phyloP scores from a whole-genome alignment of 2,113 vertebrate species.

The Amia ocellicauda region DNA sequence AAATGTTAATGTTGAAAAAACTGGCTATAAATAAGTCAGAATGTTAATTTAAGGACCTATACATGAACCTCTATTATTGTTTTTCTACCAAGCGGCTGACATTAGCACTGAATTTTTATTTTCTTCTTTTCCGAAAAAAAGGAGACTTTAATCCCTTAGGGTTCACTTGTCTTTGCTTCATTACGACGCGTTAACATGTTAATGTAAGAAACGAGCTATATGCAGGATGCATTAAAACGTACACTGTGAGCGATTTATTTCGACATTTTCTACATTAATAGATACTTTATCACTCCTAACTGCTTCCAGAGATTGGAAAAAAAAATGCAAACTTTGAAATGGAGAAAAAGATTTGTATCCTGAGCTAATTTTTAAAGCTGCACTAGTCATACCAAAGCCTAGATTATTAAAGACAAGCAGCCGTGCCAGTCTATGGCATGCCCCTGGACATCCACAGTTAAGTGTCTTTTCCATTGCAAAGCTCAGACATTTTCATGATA shows the following conservation, averaged over 20 bases:
- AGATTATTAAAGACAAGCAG: too few species aligned
- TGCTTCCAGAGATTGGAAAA: neutral
- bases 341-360: neutral
- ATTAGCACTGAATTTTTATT: constrained; percentile 38
- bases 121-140: neutral
- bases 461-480: too few species aligned
- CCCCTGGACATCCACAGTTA: too few species aligned
- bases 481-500: too few species aligned
- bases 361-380: neutral
- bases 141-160: neutral
- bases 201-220: neutral
- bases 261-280: neutral
- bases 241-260: neutral
- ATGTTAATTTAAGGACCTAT: constrained; percentile 47
- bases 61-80: constrained; percentile 46
- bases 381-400: too few species aligned
- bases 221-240: neutral
- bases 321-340: neutral
- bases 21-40: constrained; percentile 49
- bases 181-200: neutral
- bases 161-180: neutral
- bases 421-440: too few species aligned
- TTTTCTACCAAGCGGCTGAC: constrained; percentile 33
- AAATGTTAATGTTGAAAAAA: constrained; percentile 52
- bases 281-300: neutral